Evolutionary conservation across 1,140 invertebrate species (phyloP).

Genomic region (Oncopodura yosiiana): DNA sequence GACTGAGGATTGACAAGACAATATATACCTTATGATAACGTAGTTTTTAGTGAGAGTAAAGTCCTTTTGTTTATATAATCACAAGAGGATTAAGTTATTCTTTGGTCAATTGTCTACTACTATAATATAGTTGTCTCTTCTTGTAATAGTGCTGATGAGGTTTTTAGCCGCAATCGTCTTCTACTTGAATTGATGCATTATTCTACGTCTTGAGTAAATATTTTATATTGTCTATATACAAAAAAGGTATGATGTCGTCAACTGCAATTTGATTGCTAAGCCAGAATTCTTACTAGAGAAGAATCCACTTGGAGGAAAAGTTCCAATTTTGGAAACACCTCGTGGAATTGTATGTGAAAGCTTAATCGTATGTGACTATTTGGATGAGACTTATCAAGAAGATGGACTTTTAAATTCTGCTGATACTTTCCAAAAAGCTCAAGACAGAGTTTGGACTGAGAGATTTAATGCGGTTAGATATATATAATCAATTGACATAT

Average conservation of each 20-base stretch:
- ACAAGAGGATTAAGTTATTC: too few relatives aligned
- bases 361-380: conserved; percentile 1
- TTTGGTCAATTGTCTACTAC: too few relatives aligned
- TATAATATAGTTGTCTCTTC: too few relatives aligned
- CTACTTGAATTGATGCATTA: too few relatives aligned
- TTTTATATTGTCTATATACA: too few relatives aligned
- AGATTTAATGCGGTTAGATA: not conserved
- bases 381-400: conserved; percentile 7
- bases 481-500: too few relatives aligned
- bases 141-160: too few relatives aligned
- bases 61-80: too few relatives aligned
- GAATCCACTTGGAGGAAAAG: not conserved
- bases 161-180: not conserved
- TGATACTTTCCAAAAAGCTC: conserved; percentile 3
- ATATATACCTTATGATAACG: too few relatives aligned
- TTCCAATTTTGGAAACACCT: conserved; percentile 2
- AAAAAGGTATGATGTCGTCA: conserved; percentile 7
- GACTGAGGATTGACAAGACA: too few relatives aligned
- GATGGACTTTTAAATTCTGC: conserved; percentile 2
- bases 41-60: too few relatives aligned
- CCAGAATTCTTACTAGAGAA: not conserved
- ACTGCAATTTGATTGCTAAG: not conserved
- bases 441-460: not conserved
- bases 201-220: too few relatives aligned
- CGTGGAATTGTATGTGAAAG: not conserved